Base-by-base conservation (phyloP, 2,888 invertebrate genomes). In the Adela reaumurella region DNA sequence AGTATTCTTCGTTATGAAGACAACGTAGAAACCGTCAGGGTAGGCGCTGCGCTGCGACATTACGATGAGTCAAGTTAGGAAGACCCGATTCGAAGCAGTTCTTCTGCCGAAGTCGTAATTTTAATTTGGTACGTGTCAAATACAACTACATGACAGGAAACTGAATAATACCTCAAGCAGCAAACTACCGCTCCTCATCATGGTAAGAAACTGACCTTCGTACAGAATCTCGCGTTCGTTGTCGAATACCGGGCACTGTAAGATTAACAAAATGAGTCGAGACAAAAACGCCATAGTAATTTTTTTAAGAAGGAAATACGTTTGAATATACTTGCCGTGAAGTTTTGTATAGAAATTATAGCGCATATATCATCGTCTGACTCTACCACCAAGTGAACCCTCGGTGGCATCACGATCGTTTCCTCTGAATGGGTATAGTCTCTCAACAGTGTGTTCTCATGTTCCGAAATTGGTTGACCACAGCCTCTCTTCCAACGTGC, bases 201-300 rank as follows among this genome's bases (percentile, higher is more conserved):
- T 61, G 1, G 74, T 73, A 66, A 77, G 67, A 47, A 72, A 59
- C 46, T 63, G 50, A 5, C 63, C 58, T 14, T 53, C 35, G 16
- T 46, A 45, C 46, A 56, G 53, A 17, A 65, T 54, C 14, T 62
- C 64, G 2, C 55, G 53, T 50, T 60, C 41, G 16, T 67, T 64
- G 56, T 74, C 67, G 48, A 62, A 59, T 48, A 76, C 65, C 1
- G 77, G 77, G 50, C 77, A 77, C 77, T 77, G 67, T 35, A 3
- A 35, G 24, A 8, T n/a, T n/a, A 60, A 60, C 43, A 51, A 18
- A 45, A 50, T 18, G 43, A n/a, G n/a, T n/a, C n/a, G 28, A 46
- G 11, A 46, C 8, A 8, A n/a, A n/a, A n/a, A n/a, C n/a, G n/a
- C n/a, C n/a, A n/a, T n/a, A n/a, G n/a, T n/a, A n/a, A n/a, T n/a